phyloP scores from a whole-genome alignment of 1,140 invertebrate genomes.

The Antheraea mylitta region DNA sequence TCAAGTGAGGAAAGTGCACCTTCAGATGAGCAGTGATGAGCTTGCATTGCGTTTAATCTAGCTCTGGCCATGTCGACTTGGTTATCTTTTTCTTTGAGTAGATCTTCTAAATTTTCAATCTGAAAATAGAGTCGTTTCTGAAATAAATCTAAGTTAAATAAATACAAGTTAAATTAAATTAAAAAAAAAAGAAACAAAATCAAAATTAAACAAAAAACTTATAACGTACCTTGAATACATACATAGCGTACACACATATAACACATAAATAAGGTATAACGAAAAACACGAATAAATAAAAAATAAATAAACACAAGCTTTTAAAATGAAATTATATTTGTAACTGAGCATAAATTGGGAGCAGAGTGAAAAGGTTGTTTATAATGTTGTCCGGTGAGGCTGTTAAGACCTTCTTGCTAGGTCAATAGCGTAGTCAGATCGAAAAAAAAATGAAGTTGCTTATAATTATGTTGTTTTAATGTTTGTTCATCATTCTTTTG shows the following conservation, averaged over 20 bases:
- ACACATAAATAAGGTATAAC: neutral
- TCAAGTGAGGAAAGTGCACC: conserved; percentile 95
- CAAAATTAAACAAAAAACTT: conserved; percentile 25
- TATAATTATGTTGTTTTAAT: too few relatives aligned
- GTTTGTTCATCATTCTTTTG: too few relatives aligned
- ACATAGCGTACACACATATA: conserved; percentile 17
- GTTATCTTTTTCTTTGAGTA: conserved; percentile 98
- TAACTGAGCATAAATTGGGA: too few relatives aligned
- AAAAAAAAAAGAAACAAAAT: neutral
- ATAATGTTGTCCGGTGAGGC: too few relatives aligned
- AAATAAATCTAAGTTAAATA: neutral
- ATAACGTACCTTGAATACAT: conserved; percentile 20
- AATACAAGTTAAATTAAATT: neutral
- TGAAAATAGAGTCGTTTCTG: conserved; percentile 63
- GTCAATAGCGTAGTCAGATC: too few relatives aligned
- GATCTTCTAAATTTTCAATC: conserved; percentile 98
- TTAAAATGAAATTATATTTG: too few relatives aligned
- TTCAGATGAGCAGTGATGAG: conserved; percentile 94
- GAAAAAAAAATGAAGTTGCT: too few relatives aligned
- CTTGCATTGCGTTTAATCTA: conserved; percentile 93
- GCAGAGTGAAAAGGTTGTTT: neutral
- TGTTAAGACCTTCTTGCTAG: too few relatives aligned
- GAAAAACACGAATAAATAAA: neutral
- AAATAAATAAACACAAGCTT: neutral
- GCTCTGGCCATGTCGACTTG: conserved; percentile 97